Evolutionary conservation across 2,888 invertebrate species (phyloP).

Genomic region (Noctua comes): DNA sequence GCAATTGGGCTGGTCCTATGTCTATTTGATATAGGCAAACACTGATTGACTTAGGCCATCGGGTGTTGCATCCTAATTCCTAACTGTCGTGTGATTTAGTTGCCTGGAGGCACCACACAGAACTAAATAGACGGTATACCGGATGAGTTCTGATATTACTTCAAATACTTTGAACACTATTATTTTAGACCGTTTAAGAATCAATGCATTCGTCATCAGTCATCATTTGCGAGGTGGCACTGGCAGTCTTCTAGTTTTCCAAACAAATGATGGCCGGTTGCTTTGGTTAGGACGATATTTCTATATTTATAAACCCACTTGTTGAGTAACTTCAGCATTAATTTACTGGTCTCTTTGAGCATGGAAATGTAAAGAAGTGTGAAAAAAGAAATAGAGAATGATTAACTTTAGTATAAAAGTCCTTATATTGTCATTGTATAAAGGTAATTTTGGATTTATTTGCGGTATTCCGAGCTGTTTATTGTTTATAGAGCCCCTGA

Average conservation of each 20-base stretch:
- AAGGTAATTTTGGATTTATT: neutral
- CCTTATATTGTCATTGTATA: neutral
- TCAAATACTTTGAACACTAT: neutral
- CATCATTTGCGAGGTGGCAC: neutral
- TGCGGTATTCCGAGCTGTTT: neutral
- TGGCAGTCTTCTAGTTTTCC: neutral
- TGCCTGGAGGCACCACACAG: neutral
- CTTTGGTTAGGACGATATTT: slow-evolving; percentile 3
- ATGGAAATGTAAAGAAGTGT: neutral
- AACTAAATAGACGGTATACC: neutral
- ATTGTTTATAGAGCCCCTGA: neutral
- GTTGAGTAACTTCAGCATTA: slow-evolving; percentile 9
- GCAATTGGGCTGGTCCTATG: slow-evolving; percentile 14
- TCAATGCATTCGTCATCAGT: neutral
- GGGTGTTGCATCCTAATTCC: slow-evolving; percentile 21
- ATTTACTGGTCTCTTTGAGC: neutral
- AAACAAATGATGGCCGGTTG: neutral
- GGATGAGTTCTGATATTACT: neutral
- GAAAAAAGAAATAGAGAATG: neutral
- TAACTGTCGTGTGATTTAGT: slow-evolving; percentile 7
- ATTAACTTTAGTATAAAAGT: neutral
- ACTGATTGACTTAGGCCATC: slow-evolving; percentile 20
- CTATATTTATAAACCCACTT: slow-evolving; percentile 11
- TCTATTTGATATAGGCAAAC: slow-evolving; percentile 25
- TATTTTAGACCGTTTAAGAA: neutral